Base-by-base conservation (phyloP, 1,140 invertebrate species). In the Tetragonula clypearis region DNA sequence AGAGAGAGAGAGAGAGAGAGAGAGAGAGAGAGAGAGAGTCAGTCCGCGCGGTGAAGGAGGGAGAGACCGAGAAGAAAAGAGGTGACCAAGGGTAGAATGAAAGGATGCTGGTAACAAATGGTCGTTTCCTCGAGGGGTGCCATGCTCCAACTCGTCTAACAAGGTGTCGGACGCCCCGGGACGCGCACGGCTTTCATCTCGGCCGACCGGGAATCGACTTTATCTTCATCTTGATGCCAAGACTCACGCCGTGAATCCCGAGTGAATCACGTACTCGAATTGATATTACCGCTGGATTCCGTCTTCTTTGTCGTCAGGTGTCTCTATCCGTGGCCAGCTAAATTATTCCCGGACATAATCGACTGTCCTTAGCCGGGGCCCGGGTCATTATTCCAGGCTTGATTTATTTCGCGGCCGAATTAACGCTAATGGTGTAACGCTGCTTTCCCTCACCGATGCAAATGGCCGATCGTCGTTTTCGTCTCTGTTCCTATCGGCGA, bases 151-250 rank as follows among this genome's bases (percentile, higher is more conserved):
- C 92, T 92, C 91, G 92, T 94, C 92, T 93, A 94, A 94, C 93
- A 94, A 94, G 93, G 93, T 93, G 93, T 94, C 91, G 93, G 92
- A 92, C 92, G 90, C 92, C 89, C 89, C 92, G 90, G 92, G 93
- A 93, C 83, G 90, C 90, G 90, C 90, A 86, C 80, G 72, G 90
- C 93, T 93, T 94, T 94, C 93, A 94, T 93, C 93, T 94, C 88
- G 82, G 83, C 93, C 93, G 93, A 92, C 92, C 82, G 80, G 89
- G 86, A 91, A 92, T 93, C 92, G 90, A 93, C 91, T 93, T 93
- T 92, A 93, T 94, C 92, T 94, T 93, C 89, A 93, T 94, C 93
- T 92, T 87, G 76, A 89, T 90, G 90, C 89, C 69, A 86, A 86
- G 87, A 88, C 90, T 92, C 90, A 84, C 89, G 85, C 84, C 88